These are phyloP conservation scores for Phalanger gymnotis DNA, from an alignment of 2,797 vertebrate species.

Conservation along the genomic window DNA sequence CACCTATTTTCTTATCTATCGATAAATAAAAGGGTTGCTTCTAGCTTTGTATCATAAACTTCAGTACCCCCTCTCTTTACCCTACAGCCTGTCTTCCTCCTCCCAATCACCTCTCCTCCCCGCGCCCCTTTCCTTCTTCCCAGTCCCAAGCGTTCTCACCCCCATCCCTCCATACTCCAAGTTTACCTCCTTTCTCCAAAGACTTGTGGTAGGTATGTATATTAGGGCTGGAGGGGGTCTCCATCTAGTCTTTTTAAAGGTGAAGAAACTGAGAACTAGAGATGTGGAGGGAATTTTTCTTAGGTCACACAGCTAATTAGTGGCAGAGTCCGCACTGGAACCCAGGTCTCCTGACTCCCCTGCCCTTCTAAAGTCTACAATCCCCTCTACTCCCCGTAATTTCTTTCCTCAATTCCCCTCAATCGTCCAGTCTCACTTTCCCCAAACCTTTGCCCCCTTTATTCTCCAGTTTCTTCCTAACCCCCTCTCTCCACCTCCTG, in stretches of 20 bases:
- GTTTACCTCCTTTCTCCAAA: neutral
- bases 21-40: neutral
- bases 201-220: neutral
- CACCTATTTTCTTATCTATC: neutral
- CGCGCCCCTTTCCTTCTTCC: neutral
- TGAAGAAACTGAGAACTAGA: neutral
- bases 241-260: neutral
- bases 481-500: neutral
- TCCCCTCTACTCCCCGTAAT: slow-evolving; percentile 42
- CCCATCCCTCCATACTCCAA: neutral
- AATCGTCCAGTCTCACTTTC: neutral
- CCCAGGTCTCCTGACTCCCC: neutral
- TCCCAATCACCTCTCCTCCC: too few relatives aligned
- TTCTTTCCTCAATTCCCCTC: slow-evolving; percentile 51
- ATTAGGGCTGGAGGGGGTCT: neutral
- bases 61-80: neutral
- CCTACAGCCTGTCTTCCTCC: neutral
- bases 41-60: neutral
- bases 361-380: neutral
- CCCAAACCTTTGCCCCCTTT: neutral
- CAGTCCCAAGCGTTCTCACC: neutral
- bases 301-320: neutral
- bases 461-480: neutral
- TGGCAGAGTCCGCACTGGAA: neutral
- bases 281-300: neutral